These are phyloP conservation scores for Tragelaphus scriptus DNA, from an alignment of 2,113 vertebrate genomes.

Conservation along the genomic window DNA sequence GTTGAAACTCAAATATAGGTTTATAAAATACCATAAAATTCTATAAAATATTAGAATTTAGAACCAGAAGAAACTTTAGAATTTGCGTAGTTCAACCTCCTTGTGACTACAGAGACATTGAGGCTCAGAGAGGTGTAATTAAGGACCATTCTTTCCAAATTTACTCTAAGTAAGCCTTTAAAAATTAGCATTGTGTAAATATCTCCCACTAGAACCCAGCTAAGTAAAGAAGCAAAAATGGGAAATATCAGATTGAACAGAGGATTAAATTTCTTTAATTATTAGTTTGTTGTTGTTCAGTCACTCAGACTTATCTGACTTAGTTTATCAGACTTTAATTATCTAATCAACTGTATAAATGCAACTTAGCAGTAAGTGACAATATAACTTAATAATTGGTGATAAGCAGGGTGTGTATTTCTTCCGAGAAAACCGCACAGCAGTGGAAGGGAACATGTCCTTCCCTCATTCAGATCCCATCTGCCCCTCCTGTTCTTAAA, in stretches of 20 bases:
- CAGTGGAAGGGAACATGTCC: neutral
- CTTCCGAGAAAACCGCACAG: neutral
- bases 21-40: neutral
- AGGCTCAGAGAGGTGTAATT: neutral
- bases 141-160: neutral
- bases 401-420: neutral
- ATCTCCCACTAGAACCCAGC: neutral
- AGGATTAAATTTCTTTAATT: neutral
- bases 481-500: neutral
- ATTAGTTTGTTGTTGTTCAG: neutral
- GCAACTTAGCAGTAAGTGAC: neutral
- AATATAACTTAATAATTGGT: neutral
- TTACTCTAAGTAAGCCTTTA: neutral
- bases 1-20: neutral
- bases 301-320: neutral
- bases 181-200: neutral
- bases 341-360: neutral
- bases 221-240: neutral
- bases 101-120: neutral
- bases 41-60: conserved; percentile 22
- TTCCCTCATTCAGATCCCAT: neutral
- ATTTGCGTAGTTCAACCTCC: neutral
- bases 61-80: neutral
- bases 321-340: neutral
- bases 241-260: neutral